These are phyloP conservation scores for Egretta garzetta DNA, from an alignment of 2,113 vertebrate genomes.

Conservation along the genomic window DNA sequence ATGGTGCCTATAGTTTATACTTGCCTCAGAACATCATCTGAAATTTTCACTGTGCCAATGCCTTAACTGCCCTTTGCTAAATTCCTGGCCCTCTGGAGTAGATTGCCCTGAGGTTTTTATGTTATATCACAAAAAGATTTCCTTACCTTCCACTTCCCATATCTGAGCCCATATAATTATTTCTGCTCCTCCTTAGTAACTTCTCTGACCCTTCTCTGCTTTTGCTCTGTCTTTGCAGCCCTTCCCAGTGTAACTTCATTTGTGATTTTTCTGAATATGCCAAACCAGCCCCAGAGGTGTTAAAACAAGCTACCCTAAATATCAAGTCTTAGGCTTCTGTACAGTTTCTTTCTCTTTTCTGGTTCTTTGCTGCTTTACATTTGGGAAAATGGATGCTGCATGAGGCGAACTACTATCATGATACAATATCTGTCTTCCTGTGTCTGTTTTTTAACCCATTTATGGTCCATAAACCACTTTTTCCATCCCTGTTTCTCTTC, in stretches of 20 bases:
- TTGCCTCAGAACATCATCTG: neutral
- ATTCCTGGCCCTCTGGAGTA: neutral
- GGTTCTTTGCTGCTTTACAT: neutral
- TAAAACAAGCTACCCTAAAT: neutral
- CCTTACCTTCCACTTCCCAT: neutral
- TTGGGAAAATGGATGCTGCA: neutral
- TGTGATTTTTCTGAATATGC: neutral
- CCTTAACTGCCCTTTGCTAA: neutral
- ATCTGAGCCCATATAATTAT: neutral
- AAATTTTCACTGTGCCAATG: neutral
- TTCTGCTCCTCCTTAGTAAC: neutral
- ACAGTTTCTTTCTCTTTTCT: neutral
- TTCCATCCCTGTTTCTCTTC: neutral
- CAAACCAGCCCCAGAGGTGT: neutral
- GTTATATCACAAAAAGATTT: neutral
- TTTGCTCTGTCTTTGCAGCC: neutral
- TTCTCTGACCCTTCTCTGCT: neutral
- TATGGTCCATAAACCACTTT: neutral
- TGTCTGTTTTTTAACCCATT: neutral
- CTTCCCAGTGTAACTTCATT: neutral
- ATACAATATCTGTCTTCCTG: neutral
- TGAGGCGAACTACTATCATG: neutral
- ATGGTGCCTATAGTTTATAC: neutral
- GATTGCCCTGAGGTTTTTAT: neutral
- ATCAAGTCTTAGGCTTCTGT: neutral